A percentile compares a stretch with the other conserved stretches of the same genome.
These are phyloP conservation scores for Patiria miniata DNA, from an alignment of 35 echinoderm and acorn worm species.

Conservation along the genomic window DNA sequence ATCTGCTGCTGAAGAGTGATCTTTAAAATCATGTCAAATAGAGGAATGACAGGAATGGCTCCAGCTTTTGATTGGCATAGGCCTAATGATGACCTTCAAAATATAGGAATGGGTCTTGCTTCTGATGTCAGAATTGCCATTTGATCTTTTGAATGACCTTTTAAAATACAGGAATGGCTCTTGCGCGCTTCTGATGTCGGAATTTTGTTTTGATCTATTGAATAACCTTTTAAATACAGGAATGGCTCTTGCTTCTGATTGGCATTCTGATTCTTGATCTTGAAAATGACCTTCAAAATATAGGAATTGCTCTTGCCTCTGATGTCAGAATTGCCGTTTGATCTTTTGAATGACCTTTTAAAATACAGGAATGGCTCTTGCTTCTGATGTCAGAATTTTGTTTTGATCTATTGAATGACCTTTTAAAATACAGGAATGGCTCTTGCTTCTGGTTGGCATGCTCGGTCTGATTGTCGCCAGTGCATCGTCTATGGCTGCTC, in stretches of 20 bases:
- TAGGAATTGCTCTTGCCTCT: no score
- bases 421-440: constrained; percentile 71
- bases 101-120: no score
- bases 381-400: background rate
- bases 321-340: background rate
- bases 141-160: background rate
- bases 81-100: no score
- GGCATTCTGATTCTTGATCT: no score
- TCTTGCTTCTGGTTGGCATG: constrained; percentile 65
- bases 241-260: constrained; percentile 51
- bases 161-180: constrained; percentile 72
- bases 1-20: no score
- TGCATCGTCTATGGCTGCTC: constrained; percentile 74
- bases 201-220: constrained; percentile 1
- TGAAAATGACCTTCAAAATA: no score
- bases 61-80: background rate
- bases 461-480: constrained; percentile 65
- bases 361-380: no score
- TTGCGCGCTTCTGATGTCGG: no score
- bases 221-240: constrained; percentile 49
- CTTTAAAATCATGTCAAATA: no score
- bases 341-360: no score
- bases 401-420: background rate
- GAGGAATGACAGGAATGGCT: no score
- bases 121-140: background rate